Evolutionary conservation across 2,888 invertebrate species (phyloP).

Genomic region (Drosophila niveifrons): DNA sequence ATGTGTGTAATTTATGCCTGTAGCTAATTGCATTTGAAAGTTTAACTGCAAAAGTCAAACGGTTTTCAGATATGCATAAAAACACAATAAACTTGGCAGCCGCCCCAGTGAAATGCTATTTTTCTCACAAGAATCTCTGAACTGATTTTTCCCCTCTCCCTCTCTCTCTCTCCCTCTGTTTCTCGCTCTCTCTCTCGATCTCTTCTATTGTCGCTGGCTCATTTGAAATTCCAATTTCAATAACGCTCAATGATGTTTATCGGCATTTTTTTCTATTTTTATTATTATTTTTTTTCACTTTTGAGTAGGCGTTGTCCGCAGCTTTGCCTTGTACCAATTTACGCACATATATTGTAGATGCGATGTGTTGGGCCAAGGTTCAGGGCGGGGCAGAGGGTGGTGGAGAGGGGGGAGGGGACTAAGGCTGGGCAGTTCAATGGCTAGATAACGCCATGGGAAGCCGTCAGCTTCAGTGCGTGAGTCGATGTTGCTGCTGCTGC

Average conservation of each 20-base stretch:
- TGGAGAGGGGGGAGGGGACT: conserved; percentile 6
- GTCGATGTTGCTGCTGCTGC: conserved; percentile 29
- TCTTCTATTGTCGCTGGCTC: conserved; percentile 49
- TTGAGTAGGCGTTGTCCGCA: conserved; percentile 77
- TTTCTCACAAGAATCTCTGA: conserved; percentile 55
- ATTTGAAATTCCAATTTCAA: conserved; percentile 81
- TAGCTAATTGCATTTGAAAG: conserved; percentile 78
- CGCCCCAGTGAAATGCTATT: conserved; percentile 51
- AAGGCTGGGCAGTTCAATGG: conserved; percentile 49
- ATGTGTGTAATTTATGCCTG: conserved; percentile 74
- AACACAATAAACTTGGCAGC: conserved; percentile 55
- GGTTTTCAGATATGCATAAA: conserved; percentile 76
- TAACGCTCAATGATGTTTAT: conserved; percentile 79
- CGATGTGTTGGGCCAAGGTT: conserved; percentile 72
- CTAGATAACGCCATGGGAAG: conserved; percentile 76
- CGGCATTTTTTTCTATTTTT: conserved; percentile 51
- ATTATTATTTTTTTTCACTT: conserved; percentile 16
- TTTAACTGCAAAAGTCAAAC: conserved; percentile 81
- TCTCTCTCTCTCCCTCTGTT: neutral
- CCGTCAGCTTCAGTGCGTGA: conserved; percentile 52
- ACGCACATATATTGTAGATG: conserved; percentile 55
- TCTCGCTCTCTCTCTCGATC: neutral
- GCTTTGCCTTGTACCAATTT: conserved; percentile 79
- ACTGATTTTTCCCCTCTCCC: conserved; percentile 19
- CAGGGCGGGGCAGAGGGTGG: conserved; percentile 62